Conservation (phyloP, 2,113 vertebrate genomes). For the Gobiocypris rarus region DNA sequence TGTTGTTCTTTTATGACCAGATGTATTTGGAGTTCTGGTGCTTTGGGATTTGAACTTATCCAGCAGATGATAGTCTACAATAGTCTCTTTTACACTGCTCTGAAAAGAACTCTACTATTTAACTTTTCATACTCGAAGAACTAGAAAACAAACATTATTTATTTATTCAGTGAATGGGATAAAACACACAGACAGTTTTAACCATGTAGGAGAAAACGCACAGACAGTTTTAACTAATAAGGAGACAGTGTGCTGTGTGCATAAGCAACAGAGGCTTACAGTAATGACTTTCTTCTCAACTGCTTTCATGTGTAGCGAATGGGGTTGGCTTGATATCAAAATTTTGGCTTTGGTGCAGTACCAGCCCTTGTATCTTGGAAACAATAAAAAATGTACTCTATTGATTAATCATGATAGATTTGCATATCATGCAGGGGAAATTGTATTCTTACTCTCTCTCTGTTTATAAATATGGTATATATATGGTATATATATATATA, state of each 20-base stretch:
- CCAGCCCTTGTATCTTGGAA: background rate
- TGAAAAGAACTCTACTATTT: constrained; percentile 56
- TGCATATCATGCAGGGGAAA: background rate
- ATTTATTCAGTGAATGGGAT: constrained; percentile 50
- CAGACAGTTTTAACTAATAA: constrained; percentile 48
- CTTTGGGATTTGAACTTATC: constrained; percentile 51
- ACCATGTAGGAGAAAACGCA: constrained; percentile 52
- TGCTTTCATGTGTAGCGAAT: constrained; percentile 39
- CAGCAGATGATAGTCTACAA: constrained; percentile 55
- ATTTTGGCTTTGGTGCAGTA: constrained; percentile 9
- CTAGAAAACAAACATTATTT: constrained; percentile 58
- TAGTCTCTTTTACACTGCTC: constrained; percentile 55
- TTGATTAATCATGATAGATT: background rate
- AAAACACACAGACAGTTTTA: constrained; percentile 49
- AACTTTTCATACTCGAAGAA: constrained; percentile 45
- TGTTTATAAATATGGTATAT: background rate
- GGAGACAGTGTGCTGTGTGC: constrained; percentile 45
- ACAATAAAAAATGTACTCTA: constrained; percentile 15
- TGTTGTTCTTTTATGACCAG: constrained; percentile 56
- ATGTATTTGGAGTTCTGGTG: constrained; percentile 53
- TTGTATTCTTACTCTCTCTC: too few relatives aligned
- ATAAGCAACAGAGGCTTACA: constrained; percentile 57
- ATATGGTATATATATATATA: too few relatives aligned
- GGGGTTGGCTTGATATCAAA: background rate
- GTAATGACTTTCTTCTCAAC: constrained; percentile 58